Evolutionary conservation across 2,888 invertebrate genomes (phyloP), one percentile per base, ranked within the genome.

Genomic region (Meliscaeva auricollis): DNA sequence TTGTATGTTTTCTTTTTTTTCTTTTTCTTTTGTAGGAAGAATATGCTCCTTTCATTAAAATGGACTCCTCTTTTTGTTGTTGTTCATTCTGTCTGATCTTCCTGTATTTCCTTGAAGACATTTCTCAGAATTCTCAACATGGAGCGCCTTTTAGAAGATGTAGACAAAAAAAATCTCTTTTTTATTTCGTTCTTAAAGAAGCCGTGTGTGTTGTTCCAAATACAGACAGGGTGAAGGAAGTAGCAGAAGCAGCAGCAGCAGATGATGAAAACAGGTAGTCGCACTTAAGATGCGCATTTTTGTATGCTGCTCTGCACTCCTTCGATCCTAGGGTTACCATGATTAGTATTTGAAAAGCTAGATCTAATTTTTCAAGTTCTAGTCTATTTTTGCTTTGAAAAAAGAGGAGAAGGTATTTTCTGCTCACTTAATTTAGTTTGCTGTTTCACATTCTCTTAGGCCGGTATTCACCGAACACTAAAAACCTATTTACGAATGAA

Each of bases 181-280:
- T 44, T 13, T 15, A 46, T 15, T 22, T 46, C n/a, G 8, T 20
- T 60, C 60, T 35, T 11, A 38, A 44, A 17, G 30, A 44, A 17
- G 38, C 56, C 69, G 44, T 72, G 72, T 72, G 72, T 66, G 77
- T 60, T 82, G 77, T 60, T 82, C 72, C 50, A 60, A 60, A 69
- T 69, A 48, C 69, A 50, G 74, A 38, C 62, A 58, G 69, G 77
- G 60, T 54, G 68, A 82, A 54, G 60, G 60, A 68, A 77, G 48
- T 54, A 77, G 41, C 68, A 60, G 52, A 64, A 50, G 26, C 26
- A 26, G 26, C 26, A 26, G 26, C 2, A 3, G 26, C 2, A 3
- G 26, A 26, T 26, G 46, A 66, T 58, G 26, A 74, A 74, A 84
- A 84, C 83, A 84, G 83, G 83, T 84, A 84, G 83, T 79, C 69